phyloP scores from a whole-genome alignment of 1,140 invertebrate species.

The Leptopilina clavipes region DNA sequence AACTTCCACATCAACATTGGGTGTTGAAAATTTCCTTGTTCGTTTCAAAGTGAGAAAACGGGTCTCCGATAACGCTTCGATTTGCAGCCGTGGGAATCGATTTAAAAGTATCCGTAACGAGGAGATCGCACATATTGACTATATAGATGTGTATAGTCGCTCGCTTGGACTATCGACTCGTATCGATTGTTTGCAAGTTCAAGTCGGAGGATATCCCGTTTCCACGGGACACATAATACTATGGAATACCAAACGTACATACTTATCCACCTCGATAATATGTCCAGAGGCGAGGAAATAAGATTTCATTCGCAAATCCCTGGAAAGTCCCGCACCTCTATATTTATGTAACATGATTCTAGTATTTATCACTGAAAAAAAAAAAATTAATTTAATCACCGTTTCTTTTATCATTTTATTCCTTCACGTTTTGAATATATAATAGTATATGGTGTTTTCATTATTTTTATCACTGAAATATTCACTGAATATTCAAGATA shows the following conservation, averaged over 20 bases:
- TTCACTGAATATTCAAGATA: too few species aligned
- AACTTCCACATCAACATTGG: background rate
- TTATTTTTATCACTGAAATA: too few species aligned
- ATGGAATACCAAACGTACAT: constrained; percentile 55
- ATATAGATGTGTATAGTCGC: constrained; percentile 32
- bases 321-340: constrained; percentile 39
- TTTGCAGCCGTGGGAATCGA: constrained; percentile 60
- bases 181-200: constrained; percentile 70
- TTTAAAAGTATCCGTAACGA: constrained; percentile 49
- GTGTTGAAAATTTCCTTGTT: constrained; percentile 12
- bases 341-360: constrained; percentile 46
- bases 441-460: too few species aligned
- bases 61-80: constrained; percentile 48
- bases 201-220: constrained; percentile 69
- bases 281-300: constrained; percentile 50
- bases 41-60: constrained; percentile 11
- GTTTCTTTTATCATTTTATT: background rate
- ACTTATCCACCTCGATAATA: constrained; percentile 51
- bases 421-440: too few species aligned
- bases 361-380: background rate
- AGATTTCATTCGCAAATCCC: constrained; percentile 54
- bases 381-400: background rate
- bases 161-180: constrained; percentile 53
- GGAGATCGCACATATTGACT: constrained; percentile 48
- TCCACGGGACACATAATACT: constrained; percentile 68